phyloP scores from a whole-genome alignment of 2,797 vertebrate species.

The Capromys pilorides region DNA sequence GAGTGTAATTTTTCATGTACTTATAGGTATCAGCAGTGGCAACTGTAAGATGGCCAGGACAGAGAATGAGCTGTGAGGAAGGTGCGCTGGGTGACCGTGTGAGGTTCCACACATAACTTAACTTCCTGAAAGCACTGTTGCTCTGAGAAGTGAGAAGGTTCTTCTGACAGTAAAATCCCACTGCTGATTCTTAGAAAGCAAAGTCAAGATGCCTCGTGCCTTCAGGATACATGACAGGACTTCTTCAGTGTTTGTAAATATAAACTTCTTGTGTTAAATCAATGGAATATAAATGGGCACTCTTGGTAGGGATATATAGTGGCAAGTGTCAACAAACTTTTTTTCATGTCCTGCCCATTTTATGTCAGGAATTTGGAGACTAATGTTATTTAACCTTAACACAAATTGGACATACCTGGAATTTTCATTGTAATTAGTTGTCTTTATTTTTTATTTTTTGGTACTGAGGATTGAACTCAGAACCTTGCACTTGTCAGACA shows the following conservation, averaged over 20 bases:
- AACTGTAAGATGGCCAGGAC: background rate
- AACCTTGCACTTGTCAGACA: too few relatives aligned
- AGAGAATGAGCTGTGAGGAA: background rate
- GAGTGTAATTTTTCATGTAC: background rate
- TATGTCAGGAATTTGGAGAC: background rate
- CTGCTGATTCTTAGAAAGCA: background rate
- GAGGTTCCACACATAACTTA: background rate
- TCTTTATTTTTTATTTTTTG: too few relatives aligned
- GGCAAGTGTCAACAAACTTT: background rate
- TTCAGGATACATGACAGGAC: background rate
- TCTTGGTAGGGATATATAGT: background rate
- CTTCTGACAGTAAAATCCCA: background rate
- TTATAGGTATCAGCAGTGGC: background rate
- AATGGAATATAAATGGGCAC: background rate
- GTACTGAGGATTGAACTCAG: too few relatives aligned
- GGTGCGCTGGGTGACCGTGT: background rate
- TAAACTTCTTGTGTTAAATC: background rate
- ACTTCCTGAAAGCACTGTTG: background rate
- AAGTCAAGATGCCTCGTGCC: background rate
- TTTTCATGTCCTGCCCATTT: background rate
- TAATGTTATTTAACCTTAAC: constrained; percentile 7
- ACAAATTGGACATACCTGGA: background rate
- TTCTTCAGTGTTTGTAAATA: background rate
- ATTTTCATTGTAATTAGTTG: background rate
- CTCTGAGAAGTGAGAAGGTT: background rate